Evolutionary conservation across 2,797 vertebrate genomes (phyloP), one percentile per base, ranked within the genome.

Genomic region (Muraenolepis orangiensis): DNA sequence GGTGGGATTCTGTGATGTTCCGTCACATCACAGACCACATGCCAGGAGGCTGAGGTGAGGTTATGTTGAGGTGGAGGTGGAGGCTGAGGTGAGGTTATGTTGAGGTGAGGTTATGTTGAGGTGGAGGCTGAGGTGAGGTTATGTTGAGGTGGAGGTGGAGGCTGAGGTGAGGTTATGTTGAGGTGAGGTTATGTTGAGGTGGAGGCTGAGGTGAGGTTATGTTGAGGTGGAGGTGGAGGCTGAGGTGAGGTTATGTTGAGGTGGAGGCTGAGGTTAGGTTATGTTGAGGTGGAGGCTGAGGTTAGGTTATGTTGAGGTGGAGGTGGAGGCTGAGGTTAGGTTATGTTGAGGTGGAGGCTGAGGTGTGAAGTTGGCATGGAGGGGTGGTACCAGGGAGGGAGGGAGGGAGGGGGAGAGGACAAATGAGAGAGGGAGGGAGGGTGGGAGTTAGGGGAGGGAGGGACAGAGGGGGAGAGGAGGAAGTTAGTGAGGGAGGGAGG

Each of bases 21-120:
- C 86, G 93, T 81, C 84, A 91, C 91, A 92, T 87, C 81, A 91
- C 91, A 91, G 89, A 88, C 84, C 86, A 82, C 81, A 90, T 91
- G 91, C 85, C 85, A 76, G 82, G 42, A 57, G 75, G 78, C 68
- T 38, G 14, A 14, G 40, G 40, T 42, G 6, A 42, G 40, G 40
- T n/a, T 18, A 57, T n/a, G 51, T 23, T n/a, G 46, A 57, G 51
- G 51, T 23, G 51, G 51, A 26, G n/a, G 6, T 61, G n/a, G 51
- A n/a, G 51, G n/a, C 11, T 51, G 20, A 51, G 14, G 46, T 51
- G n/a, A n/a, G n/a, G n/a, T n/a, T n/a, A n/a, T n/a, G 78, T 66
- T 38, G 14, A 14, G 40, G 40, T 42, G 6, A 42, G 40, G 40
- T n/a, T n/a, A n/a, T n/a, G n/a, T n/a, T n/a, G 46, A 57, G 51